Percentiles rank a stretch among this genome's conserved stretches.
Conservation (phyloP, 2,888 invertebrate species). For the Sphinx pinastri region DNA sequence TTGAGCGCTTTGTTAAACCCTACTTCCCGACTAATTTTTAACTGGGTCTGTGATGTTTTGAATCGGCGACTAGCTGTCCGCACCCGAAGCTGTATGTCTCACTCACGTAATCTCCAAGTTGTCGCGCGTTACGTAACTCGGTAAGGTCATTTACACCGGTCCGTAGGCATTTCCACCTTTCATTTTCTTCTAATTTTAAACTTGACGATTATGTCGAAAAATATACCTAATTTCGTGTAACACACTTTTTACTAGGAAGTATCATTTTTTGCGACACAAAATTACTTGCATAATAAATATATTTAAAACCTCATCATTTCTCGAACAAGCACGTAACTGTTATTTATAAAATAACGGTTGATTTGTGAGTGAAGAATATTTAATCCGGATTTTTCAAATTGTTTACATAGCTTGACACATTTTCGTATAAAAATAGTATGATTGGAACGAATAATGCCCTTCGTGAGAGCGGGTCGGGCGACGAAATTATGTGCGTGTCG, state of each 20-base stretch:
- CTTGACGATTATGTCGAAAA: slow-evolving; percentile 23
- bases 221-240: background rate
- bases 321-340: slow-evolving; percentile 21
- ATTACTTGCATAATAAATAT: slow-evolving; percentile 14
- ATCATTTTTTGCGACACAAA: background rate
- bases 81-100: background rate
- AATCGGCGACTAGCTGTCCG: background rate
- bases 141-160: slow-evolving; percentile 23
- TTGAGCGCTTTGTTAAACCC: slow-evolving; percentile 1
- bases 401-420: slow-evolving; percentile 42
- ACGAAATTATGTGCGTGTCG: slow-evolving; percentile 61
- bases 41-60: slow-evolving; percentile 3
- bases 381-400: slow-evolving; percentile 36
- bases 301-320: slow-evolving; percentile 23
- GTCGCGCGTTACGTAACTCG: slow-evolving; percentile 27
- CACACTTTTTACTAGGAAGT: background rate
- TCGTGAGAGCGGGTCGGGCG: slow-evolving; percentile 53
- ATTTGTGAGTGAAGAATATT: slow-evolving; percentile 35
- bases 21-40: background rate
- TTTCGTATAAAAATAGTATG: slow-evolving; percentile 41
- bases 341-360: slow-evolving; percentile 42
- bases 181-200: slow-evolving; percentile 23
- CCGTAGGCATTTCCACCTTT: slow-evolving; percentile 18
- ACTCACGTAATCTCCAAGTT: slow-evolving; percentile 21
- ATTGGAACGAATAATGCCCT: slow-evolving; percentile 44